phyloP scores from a whole-genome alignment of 2,888 invertebrate genomes.

The Eupithecia centaureata region DNA sequence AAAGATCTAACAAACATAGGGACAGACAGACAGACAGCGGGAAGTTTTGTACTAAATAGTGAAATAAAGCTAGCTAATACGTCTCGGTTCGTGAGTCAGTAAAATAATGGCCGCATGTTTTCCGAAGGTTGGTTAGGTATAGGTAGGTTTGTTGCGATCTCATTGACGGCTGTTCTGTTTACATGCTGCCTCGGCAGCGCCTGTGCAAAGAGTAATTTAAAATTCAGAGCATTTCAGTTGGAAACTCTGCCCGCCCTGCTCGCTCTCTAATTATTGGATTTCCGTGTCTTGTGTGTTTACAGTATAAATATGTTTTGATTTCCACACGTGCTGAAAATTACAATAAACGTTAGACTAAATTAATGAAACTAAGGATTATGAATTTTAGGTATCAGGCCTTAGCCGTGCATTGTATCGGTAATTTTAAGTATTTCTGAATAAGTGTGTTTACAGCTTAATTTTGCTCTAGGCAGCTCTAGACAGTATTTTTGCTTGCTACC shows the following conservation, averaged over 20 bases:
- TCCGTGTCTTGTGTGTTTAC: conserved; percentile 39
- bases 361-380: not conserved
- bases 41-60: not conserved
- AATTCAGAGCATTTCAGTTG: conserved; percentile 73
- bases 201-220: conserved; percentile 78
- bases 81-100: not conserved
- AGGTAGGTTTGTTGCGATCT: conserved; percentile 21
- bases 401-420: too few relatives aligned
- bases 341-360: not conserved
- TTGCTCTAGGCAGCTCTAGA: too few relatives aligned
- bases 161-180: conserved; percentile 53
- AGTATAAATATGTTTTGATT: not conserved
- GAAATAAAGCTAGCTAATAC: not conserved
- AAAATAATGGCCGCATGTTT: not conserved
- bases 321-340: not conserved
- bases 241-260: conserved; percentile 42
- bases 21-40: too few relatives aligned
- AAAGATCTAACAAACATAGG: too few relatives aligned
- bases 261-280: conserved; percentile 66
- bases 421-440: too few relatives aligned
- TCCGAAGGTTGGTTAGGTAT: not conserved
- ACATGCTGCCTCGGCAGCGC: conserved; percentile 69
- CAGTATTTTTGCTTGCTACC: too few relatives aligned
- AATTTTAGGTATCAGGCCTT: not conserved
- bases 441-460: too few relatives aligned